Base-by-base conservation (phyloP, 2,113 vertebrate genomes). In the Dromiciops gliroides region DNA sequence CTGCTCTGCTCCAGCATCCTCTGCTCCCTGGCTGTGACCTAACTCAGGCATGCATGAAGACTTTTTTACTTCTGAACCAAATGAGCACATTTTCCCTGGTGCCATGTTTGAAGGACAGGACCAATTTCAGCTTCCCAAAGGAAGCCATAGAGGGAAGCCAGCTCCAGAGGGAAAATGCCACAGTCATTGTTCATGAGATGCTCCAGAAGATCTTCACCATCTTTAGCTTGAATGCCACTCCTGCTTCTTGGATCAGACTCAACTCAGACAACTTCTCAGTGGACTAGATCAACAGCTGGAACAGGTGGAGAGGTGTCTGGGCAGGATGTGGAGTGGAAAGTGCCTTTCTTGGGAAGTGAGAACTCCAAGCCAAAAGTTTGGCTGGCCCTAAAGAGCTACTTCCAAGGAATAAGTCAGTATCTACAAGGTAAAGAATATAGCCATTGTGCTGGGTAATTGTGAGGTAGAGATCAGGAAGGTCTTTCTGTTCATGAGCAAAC, bases 121-220 rank as follows among this genome's bases (percentile, higher is more conserved):
- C 48, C 48, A 50, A 92, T 28, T 98, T 98, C 52, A 28, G 51
- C 28, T 47, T 95, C 91, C 95, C 92, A 50, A 91, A 49, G 91
- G 95, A 51, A 89, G 49, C 94, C 23, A 1, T 92, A 47, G 89
- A 89, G 83, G 48, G 48, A 89, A 48, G 52, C 47, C 48, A 11
- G 23, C 28, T 91, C 28, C 89, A 93, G 44, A 90, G 91, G 16
- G 89, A 48, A 47, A 52, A 95, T 9, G 9, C n/a, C 23, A 92
- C 96, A 89, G 83, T 48, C 28, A 49, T 95, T 88, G 51, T 97
- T 19, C 96, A 97, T 19, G 97, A 98, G 89, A 93, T 94, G 37
- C 95, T 98, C 53, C 97, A 97, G 50, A 95, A 97, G 67, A 94
- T 96, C 92, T 94, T 96, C 89, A 94, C 0, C 89, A 92, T 98